Conservation (phyloP, 2,113 vertebrate species). For the Leptosomus discolor region DNA sequence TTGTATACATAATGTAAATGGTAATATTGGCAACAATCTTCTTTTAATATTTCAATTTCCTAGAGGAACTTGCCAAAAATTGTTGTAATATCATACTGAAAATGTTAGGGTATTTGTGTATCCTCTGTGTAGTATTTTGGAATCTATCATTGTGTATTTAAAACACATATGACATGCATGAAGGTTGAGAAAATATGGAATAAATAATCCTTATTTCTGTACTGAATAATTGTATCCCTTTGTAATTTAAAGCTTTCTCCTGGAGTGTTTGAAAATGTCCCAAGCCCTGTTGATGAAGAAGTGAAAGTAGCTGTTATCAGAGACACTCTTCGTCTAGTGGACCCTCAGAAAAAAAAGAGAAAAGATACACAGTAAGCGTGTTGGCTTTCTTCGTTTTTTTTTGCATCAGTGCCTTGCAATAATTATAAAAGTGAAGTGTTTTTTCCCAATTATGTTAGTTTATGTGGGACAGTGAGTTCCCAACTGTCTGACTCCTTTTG, state of each 20-base stretch:
- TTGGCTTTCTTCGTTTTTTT: background rate
- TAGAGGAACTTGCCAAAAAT: background rate
- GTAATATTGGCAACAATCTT: background rate
- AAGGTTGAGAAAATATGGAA: background rate
- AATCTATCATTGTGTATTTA: background rate
- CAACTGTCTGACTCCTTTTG: background rate
- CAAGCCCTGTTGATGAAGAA: slow-evolving; percentile 93
- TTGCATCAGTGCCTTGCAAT: background rate
- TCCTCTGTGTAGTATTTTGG: background rate
- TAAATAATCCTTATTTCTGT: background rate
- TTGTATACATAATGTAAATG: slow-evolving; percentile 45
- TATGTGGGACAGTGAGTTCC: background rate
- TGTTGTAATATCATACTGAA: background rate
- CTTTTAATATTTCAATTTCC: background rate
- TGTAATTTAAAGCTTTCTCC: slow-evolving; percentile 83
- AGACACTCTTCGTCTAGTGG: slow-evolving; percentile 91
- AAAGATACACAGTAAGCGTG: slow-evolving; percentile 67
- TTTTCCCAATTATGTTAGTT: background rate
- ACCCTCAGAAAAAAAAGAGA: slow-evolving; percentile 81
- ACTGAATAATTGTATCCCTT: background rate
- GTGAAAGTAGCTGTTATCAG: slow-evolving; percentile 95
- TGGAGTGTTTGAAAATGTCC: slow-evolving; percentile 90
- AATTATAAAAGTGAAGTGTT: background rate
- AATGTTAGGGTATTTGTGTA: background rate
- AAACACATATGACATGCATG: background rate